Percentiles rank a stretch among this genome's conserved stretches.
Conservation (phyloP, 2,888 invertebrate genomes). For the Dicycla oo region DNA sequence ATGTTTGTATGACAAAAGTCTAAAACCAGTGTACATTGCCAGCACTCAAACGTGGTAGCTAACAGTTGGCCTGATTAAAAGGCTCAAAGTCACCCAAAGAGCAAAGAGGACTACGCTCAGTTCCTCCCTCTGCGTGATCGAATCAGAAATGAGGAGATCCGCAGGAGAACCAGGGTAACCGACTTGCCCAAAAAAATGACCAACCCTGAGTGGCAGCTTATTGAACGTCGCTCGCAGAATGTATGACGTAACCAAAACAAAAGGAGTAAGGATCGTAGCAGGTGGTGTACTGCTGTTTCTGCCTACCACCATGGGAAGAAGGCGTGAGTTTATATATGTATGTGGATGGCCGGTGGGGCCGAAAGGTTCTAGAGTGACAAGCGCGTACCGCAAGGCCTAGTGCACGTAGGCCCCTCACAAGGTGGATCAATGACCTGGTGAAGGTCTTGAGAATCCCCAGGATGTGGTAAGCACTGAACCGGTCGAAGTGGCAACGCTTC, state of each 20-base stretch:
- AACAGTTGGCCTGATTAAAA: not conserved
- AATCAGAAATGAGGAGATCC: constrained; percentile 1
- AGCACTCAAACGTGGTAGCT: not conserved
- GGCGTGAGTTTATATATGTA: too few species aligned
- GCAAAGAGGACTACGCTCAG: not conserved
- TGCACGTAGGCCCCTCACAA: constrained; percentile 31
- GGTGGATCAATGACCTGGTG: constrained; percentile 9
- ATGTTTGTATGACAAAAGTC: not conserved
- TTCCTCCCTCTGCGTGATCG: not conserved
- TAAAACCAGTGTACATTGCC: not conserved
- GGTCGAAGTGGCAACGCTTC: constrained; percentile 29
- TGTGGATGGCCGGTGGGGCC: not conserved
- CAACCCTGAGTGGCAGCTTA: not conserved
- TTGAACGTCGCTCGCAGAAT: not conserved
- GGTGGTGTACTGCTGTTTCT: too few species aligned
- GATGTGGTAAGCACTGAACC: constrained; percentile 19
- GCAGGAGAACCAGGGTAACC: not conserved
- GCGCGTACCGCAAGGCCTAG: constrained; percentile 25
- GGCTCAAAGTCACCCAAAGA: not conserved
- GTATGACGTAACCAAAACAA: too few species aligned
- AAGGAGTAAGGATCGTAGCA: too few species aligned
- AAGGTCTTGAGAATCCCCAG: constrained; percentile 5
- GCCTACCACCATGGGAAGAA: too few species aligned
- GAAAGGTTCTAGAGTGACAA: constrained; percentile 1
- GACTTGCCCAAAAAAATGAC: not conserved